Evolutionary conservation across 2,888 invertebrate species (phyloP), one percentile per base, ranked within the genome.

Genomic region (Acronicta aceris): DNA sequence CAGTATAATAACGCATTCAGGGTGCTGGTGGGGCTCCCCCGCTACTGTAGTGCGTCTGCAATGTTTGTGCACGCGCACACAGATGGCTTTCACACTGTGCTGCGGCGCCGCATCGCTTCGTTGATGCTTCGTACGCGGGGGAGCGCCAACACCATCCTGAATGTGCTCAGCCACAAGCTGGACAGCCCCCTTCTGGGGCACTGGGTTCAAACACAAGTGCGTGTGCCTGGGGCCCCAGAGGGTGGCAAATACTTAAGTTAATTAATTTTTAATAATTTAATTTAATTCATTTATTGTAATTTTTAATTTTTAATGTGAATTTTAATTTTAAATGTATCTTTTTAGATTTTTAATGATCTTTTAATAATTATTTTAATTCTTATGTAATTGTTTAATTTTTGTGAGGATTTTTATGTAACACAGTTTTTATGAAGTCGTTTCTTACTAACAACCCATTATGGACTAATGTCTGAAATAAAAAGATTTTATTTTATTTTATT

Each of bases 1-100:
- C 58, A 58, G 16, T 63, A 52, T n/a, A 47, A 55, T 25, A 55
- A 55, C 40, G 54, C 54, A 8, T 55, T 55, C 40, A 55, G 41
- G 55, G 33, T 41, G 33, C 16, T 42, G 41, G 9, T 51, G 51
- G 51, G 41, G 41, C 51, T 50, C 17, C 50, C 38, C 10, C 50
- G 50, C 9, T 50, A 16, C 48, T 48, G 48, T 21, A 48, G 48
- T n/a, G 48, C 42, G 16, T 42, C 42, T 10, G 17, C 30, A 10
- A 30, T 30, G 45, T 49, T 21, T 49, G 38, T n/a, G 36, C 17
- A 40, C n/a, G 51, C 41, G 25, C 17, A 27, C 41, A 27, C 10
- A 41, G 25, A 40, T 10, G 25, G 45, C 17, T 46, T 46, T 46
- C 27, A 46, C 9, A 27, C 45, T 5, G 27, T 27, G n/a, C 25